These are phyloP conservation scores for Oostethus manadensis DNA, from an alignment of 2,113 vertebrate species.

Conservation along the genomic window DNA sequence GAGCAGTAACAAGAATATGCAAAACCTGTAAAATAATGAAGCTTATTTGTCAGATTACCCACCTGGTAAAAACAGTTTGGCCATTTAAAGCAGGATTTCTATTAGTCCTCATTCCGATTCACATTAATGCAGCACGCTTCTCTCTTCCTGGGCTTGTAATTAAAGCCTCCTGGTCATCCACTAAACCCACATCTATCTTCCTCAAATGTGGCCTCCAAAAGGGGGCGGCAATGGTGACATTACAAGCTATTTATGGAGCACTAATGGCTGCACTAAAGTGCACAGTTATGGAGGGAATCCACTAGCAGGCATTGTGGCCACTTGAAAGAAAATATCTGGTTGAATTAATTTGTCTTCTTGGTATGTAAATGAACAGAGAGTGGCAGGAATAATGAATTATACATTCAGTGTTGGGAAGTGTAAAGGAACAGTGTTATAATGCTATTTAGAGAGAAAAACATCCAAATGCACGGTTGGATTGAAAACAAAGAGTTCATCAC, in stretches of 20 bases:
- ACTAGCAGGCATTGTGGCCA: slow-evolving; percentile 36
- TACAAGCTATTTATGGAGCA: slow-evolving; percentile 22
- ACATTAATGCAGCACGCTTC: slow-evolving; percentile 32
- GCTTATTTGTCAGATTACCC: no score
- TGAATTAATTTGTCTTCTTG: slow-evolving; percentile 11
- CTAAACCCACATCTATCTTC: slow-evolving; percentile 45
- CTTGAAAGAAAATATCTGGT: slow-evolving; percentile 27
- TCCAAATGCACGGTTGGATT: slow-evolving; percentile 16
- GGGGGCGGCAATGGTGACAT: slow-evolving; percentile 4
- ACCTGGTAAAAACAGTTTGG: no score
- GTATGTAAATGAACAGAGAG: slow-evolving; percentile 15
- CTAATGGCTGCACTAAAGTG: slow-evolving; percentile 31
- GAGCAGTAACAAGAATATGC: no score
- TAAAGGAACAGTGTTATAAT: neutral
- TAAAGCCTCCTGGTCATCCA: slow-evolving; percentile 50
- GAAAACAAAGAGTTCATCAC: slow-evolving; percentile 31
- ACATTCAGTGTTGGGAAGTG: neutral
- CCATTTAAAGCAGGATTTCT: no score
- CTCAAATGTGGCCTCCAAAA: neutral
- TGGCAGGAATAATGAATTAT: slow-evolving; percentile 11
- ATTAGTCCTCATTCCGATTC: slow-evolving; percentile 12
- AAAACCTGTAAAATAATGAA: no score
- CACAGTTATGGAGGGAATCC: slow-evolving; percentile 20
- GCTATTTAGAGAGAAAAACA: slow-evolving; percentile 9
- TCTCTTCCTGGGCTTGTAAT: slow-evolving; percentile 44